Evolutionary conservation across 2,888 invertebrate species (phyloP).

Genomic region (Aporophyla lueneburgensis): DNA sequence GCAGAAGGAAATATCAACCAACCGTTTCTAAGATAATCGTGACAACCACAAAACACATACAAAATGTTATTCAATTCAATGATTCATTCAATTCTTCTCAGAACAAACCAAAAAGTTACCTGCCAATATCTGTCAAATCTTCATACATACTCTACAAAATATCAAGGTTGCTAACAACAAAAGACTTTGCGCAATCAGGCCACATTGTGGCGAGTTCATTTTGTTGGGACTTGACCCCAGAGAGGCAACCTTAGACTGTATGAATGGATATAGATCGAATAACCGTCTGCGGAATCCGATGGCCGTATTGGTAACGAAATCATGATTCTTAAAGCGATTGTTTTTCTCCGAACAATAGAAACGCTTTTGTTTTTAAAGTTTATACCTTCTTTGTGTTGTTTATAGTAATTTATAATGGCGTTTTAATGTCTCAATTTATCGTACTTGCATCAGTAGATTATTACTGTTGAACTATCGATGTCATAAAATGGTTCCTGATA

Average conservation of each 20-base stretch:
- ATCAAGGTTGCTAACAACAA: constrained; percentile 67
- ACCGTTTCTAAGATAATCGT: constrained; percentile 6
- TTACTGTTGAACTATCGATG: constrained; percentile 8
- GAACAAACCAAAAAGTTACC: constrained; percentile 40
- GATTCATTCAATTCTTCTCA: constrained; percentile 37
- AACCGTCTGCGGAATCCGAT: constrained; percentile 38
- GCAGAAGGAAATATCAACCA: constrained; percentile 10
- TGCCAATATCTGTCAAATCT: constrained; percentile 58
- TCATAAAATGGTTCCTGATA: not conserved
- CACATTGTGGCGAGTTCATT: constrained; percentile 65
- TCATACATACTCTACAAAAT: constrained; percentile 56
- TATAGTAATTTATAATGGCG: constrained; percentile 8
- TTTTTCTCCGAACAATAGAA: constrained; percentile 55
- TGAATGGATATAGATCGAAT: constrained; percentile 63
- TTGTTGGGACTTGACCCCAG: constrained; percentile 60
- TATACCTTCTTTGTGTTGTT: constrained; percentile 14
- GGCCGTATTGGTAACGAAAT: constrained; percentile 30
- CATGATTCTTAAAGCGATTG: constrained; percentile 58
- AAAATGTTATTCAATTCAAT: not conserved
- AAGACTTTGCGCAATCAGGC: constrained; percentile 60
- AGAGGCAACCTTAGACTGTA: constrained; percentile 59
- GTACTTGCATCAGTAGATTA: not conserved
- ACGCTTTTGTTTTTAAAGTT: constrained; percentile 40
- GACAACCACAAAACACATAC: constrained; percentile 18
- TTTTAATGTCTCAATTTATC: constrained; percentile 40